A percentile compares a stretch with the other conserved stretches of the same genome.
Conservation (phyloP, 2,888 invertebrate species). For the Drosophila neonasuta region DNA sequence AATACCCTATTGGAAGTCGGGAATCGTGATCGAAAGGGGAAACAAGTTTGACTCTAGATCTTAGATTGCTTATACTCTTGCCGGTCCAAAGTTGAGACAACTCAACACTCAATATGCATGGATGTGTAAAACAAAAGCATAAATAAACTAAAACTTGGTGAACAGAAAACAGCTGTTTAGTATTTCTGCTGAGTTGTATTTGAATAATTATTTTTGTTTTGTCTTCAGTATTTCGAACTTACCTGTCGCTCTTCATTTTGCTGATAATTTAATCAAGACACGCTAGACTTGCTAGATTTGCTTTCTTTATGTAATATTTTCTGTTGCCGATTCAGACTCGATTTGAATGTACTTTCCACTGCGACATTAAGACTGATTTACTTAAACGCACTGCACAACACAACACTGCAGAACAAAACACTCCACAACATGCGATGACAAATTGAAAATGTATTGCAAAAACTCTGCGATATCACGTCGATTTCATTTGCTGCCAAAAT, state of each 20-base stretch:
- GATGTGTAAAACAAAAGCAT: constrained; percentile 18
- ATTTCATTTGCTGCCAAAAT: constrained; percentile 51
- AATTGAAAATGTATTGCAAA: constrained; percentile 4
- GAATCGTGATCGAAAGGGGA: not conserved
- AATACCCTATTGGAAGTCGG: constrained; percentile 1
- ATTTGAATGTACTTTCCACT: constrained; percentile 37
- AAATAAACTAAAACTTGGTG: constrained; percentile 5
- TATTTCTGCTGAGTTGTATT: constrained; percentile 14
- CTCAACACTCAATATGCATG: constrained; percentile 16
- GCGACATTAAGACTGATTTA: constrained; percentile 16
- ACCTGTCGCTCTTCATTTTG: constrained; percentile 67
- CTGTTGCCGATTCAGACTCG: constrained; percentile 28
- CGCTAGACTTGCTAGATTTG: constrained; percentile 30
- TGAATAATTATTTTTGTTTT: constrained; percentile 14
- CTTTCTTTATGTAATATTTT: constrained; percentile 49
- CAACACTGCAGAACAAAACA: constrained; percentile 14
- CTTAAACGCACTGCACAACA: constrained; percentile 16
- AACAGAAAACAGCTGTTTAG: constrained; percentile 23
- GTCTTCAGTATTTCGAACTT: constrained; percentile 35
- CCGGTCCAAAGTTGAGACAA: constrained; percentile 35
- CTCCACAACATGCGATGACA: constrained; percentile 22
- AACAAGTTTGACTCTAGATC: constrained; percentile 11
- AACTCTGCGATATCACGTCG: constrained; percentile 33
- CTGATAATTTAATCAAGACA: constrained; percentile 46
- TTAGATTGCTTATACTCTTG: constrained; percentile 14